Evolutionary conservation across 1,140 invertebrate genomes (phyloP), one percentile per base, ranked within the genome.

Genomic region (Drosophila leontia): DNA sequence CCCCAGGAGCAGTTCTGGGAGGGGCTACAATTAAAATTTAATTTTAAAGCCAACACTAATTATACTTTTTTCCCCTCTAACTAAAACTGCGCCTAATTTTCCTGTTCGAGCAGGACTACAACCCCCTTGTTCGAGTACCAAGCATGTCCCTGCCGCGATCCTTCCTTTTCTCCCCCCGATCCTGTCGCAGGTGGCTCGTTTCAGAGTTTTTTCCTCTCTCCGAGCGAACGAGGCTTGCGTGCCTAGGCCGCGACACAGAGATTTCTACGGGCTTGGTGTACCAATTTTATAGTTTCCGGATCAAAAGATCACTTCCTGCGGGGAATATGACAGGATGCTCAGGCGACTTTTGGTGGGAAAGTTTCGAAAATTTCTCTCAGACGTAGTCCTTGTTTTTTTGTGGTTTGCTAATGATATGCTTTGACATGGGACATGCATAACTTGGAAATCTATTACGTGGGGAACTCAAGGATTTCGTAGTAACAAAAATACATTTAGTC

Each of bases 281-380:
- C 51, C 59, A 86, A 83, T 91, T 91, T 91, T 85, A 90, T 86
- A 77, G 90, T 91, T 91, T 91, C 88, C 88, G 90, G 90, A 91
- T 91, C 90, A 91, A 91, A 90, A 90, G 90, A 91, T 91, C 88
- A 90, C 34, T 83, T 91, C 90, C 90, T 91, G 88, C 70, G 59
- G 64, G 75, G 23, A 77, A 79, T 82, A 76, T 91, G 80, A 77
- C 90, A 86, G 90, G 90, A 91, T 91, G 82, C 86, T 86, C 62
- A 42, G 47, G 8, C 59, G 75, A 61, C 68, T 57, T 56, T 76
- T 67, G 79, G 75, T 88, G 86, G 83, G 78, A 83, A 64, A 91
- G 74, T 78, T 70, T 55, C 13, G 17, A 35, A 41, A 47, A 26
- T 47, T 39, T n/a, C 37, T 17, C 11, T 17, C 7, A 39, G 23